Conservation (phyloP, 2,797 vertebrate species). For the Urocyon cinereoargenteus region DNA sequence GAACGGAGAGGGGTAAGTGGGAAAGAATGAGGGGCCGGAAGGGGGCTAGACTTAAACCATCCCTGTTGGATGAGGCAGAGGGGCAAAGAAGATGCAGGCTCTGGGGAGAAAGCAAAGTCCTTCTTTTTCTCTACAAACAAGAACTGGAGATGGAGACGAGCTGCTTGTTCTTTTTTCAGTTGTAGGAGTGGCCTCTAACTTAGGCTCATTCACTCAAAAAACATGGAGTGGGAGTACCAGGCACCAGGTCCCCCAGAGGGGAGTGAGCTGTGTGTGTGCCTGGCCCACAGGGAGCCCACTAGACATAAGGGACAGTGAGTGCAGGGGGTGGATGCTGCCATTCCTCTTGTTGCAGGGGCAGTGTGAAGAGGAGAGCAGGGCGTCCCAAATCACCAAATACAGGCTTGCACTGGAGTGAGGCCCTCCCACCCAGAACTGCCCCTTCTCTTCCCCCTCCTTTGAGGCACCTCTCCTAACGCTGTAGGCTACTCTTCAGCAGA, state of each 20-base stretch:
- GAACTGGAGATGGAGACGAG: conserved; percentile 44
- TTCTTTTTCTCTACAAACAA: conserved; percentile 73
- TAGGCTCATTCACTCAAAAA: neutral
- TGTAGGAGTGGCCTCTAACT: neutral
- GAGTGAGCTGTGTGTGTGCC: neutral
- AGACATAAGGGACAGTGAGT: neutral
- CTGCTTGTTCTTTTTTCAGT: neutral
- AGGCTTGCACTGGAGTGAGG: neutral
- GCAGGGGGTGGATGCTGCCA: neutral
- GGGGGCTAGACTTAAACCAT: conserved; percentile 84
- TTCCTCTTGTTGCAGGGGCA: neutral
- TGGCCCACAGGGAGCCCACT: neutral
- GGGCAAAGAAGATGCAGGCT: conserved; percentile 73
- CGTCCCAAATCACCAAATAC: neutral
- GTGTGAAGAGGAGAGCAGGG: neutral
- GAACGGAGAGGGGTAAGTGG: conserved; percentile 82
- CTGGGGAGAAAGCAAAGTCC: conserved; percentile 68
- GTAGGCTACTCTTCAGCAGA: conserved; percentile 30
- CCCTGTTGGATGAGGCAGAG: conserved; percentile 79
- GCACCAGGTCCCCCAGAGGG: neutral
- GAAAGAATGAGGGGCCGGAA: conserved; percentile 80
- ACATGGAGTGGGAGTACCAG: neutral
- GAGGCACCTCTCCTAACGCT: neutral
- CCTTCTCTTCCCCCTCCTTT: neutral
- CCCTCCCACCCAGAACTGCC: neutral